phyloP scores from a whole-genome alignment of 37 sponge, comb jelly and placozoan species.

The Eunapius fragilis region DNA sequence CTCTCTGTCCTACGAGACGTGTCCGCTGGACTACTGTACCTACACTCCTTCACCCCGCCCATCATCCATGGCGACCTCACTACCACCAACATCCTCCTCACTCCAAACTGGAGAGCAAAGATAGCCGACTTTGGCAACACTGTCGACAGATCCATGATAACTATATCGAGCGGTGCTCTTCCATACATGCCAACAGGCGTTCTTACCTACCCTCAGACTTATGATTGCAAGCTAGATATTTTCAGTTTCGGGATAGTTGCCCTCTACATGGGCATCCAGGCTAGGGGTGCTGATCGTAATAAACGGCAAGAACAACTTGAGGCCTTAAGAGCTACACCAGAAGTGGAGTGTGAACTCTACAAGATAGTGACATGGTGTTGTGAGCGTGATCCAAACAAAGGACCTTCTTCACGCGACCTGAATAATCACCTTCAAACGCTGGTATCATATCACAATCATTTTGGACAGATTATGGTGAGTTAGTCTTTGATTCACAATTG shows the following conservation, averaged over 20 bases:
- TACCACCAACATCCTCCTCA: constrained; percentile 26
- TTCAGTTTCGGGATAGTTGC: constrained; percentile 18
- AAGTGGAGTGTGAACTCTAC: background rate
- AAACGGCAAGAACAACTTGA: background rate
- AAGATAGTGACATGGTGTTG: background rate
- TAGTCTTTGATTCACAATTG: too few relatives aligned
- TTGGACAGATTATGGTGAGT: too few relatives aligned
- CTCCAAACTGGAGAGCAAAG: constrained; percentile 13
- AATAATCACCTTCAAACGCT: background rate
- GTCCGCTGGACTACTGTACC: constrained; percentile 23
- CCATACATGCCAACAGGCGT: constrained; percentile 22
- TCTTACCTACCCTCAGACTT: background rate
- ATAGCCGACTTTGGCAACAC: constrained; percentile 20
- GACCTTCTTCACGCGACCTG: background rate
- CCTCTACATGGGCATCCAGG: background rate
- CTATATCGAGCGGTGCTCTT: background rate
- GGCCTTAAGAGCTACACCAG: background rate
- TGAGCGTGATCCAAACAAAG: background rate
- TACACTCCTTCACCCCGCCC: constrained; percentile 18
- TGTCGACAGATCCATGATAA: background rate
- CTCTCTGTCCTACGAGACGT: constrained; percentile 27
- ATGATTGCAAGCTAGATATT: constrained; percentile 14
- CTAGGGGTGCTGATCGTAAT: background rate
- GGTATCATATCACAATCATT: too few relatives aligned
- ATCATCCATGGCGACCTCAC: constrained; percentile 26